phyloP scores from a whole-genome alignment of 2,113 vertebrate species.

The Paradoxurus hermaphroditus region DNA sequence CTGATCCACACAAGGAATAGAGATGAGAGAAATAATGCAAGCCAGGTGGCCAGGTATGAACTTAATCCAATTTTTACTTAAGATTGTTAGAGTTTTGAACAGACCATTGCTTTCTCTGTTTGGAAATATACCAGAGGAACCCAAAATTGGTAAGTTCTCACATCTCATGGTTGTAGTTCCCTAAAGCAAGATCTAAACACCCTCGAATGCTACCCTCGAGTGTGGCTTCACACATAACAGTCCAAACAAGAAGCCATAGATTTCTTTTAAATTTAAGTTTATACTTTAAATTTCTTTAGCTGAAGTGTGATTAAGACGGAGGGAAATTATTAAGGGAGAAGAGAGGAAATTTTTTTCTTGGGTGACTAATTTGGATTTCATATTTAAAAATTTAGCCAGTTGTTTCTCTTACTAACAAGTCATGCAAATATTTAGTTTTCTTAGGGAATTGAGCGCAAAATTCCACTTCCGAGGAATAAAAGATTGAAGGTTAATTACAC shows the following conservation, averaged over 20 bases:
- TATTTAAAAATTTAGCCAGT: not conserved
- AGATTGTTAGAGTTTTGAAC: slow-evolving; percentile 32
- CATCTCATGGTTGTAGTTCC: not conserved
- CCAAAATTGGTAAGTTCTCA: not conserved
- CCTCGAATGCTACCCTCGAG: fast-evolving
- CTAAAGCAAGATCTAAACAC: not conserved
- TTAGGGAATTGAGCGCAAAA: not conserved
- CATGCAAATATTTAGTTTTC: not conserved
- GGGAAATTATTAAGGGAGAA: not conserved
- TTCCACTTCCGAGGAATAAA: slow-evolving; percentile 35
- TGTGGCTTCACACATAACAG: not conserved
- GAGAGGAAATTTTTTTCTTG: not conserved
- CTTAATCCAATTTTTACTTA: slow-evolving; percentile 9
- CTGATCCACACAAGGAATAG: slow-evolving; percentile 10
- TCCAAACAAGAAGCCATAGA: not conserved
- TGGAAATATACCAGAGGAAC: not conserved
- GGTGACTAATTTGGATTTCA: not conserved
- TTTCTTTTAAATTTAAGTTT: not conserved
- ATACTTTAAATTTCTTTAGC: not conserved
- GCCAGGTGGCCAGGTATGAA: slow-evolving; percentile 3
- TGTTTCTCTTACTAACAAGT: not conserved
- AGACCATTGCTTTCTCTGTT: not conserved
- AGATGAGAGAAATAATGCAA: slow-evolving; percentile 61
- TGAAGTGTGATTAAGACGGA: not conserved
- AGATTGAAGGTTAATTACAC: not conserved